phyloP scores from a whole-genome alignment of 1,140 invertebrate species.

The Drosophila seguyi region DNA sequence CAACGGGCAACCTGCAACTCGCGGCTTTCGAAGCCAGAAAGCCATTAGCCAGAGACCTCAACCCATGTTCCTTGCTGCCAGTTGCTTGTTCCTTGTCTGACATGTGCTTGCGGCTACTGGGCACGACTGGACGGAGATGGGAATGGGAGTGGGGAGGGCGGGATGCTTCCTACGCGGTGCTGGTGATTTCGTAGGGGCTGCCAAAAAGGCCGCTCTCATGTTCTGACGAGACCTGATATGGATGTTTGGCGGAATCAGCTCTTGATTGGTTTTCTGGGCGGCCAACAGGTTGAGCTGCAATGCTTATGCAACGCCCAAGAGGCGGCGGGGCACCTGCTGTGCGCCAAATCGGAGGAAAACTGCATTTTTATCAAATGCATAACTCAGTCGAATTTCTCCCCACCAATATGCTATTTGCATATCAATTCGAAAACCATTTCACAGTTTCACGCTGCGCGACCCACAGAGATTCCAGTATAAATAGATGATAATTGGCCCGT shows the following conservation, averaged over 20 bases:
- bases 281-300: constrained; percentile 26
- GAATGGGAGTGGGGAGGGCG: neutral
- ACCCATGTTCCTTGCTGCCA: constrained; percentile 34
- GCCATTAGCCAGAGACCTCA: constrained; percentile 29
- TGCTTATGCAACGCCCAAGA: constrained; percentile 14
- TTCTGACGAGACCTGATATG: constrained; percentile 34
- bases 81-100: constrained; percentile 56
- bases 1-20: constrained; percentile 5
- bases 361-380: constrained; percentile 39
- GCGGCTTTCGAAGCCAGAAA: constrained; percentile 30
- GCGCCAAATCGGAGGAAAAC: constrained; percentile 24
- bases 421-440: constrained; percentile 48
- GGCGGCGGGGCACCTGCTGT: constrained; percentile 29
- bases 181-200: constrained; percentile 2
- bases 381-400: constrained; percentile 42
- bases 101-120: constrained; percentile 75
- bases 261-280: constrained; percentile 48
- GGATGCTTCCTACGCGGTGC: constrained; percentile 25
- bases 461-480: constrained; percentile 40
- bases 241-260: constrained; percentile 24
- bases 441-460: constrained; percentile 47
- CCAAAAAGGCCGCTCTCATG: constrained; percentile 12
- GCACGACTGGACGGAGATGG: constrained; percentile 18
- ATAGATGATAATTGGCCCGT: constrained; percentile 42
- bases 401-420: constrained; percentile 37